Evolutionary conservation across 2,797 vertebrate species (phyloP), one percentile per base, ranked within the genome.

Genomic region (Lindbergichthys nudifrons): DNA sequence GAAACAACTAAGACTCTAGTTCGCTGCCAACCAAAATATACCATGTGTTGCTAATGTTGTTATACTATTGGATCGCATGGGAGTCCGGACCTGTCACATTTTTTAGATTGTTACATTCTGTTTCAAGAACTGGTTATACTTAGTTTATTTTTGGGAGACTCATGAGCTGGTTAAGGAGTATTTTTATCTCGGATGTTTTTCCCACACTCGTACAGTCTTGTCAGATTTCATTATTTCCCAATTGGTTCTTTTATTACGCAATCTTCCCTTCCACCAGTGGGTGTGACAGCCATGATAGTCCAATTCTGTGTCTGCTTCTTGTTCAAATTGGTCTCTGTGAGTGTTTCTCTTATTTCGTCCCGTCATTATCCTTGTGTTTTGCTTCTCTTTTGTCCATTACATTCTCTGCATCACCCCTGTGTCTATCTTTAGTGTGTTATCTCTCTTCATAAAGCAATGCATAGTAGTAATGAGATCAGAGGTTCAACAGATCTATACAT

Each of bases 141-240:
- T 9, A 36, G 26, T 26, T 26, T 26, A 26, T 26, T 26, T 26
- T 26, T 26, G 26, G 26, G 26, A 36, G 32, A 36, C 32, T 36
- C 32, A 36, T 36, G 32, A 36, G 8, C 32, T 36, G 8, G 32
- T 36, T 36, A 9, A 7, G 6, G 8, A 36, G 32, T 9, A 9
- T 5, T 5, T 26, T 26, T 5, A 26, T 26, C 4, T 26, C 8
- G 2, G 6, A 36, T 36, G 32, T 36, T 36, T 52, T 57, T 59
- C 65, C 70, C n/a, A 59, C 71, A 54, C 41, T 47, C 61, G n/a
- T 32, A 36, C 32, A 43, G 30, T 18, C 30, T 74, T 70, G 60
- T 65, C 71, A 70, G 66, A 52, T 75, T 74, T 71, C 56, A 60
- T 78, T 77, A 66, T 63, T 65, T 50, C 54, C 48, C 60, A 47